Evolutionary conservation across 2,797 vertebrate genomes (phyloP), one percentile per base, ranked within the genome.

Genomic region (Acropternis orthonyx): DNA sequence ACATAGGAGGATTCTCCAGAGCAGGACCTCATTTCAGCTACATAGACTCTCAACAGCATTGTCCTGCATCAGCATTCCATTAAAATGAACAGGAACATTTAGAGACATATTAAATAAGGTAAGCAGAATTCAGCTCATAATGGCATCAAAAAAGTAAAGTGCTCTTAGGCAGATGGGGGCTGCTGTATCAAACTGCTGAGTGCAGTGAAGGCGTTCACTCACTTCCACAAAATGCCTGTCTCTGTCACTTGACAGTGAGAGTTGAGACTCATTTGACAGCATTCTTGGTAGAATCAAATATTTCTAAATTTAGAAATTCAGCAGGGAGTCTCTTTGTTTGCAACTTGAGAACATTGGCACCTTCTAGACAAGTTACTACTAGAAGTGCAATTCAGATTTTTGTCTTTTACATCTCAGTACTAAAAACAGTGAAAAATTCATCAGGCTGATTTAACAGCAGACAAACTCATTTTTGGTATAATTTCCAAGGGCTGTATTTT

Each of bases 261-360:
- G 28, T 83, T 93, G 43, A 88, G 81, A 68, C 61, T 85, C 41
- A 69, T 49, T 89, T 93, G 77, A 84, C 49, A 79, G 58, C 30
- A 41, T 24, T 83, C 82, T 79, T 66, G 41, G 48, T 82, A 74
- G 61, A 93, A 91, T 51, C 30, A 92, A 72, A 43, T 84, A 82
- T 61, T 89, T 62, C 81, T 80, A 83, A 91, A 81, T 80, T 91
- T 79, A 83, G 69, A 91, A 89, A 91, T 91, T 88, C 91, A 93
- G 62, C 49, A 80, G 36, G 78, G 91, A 95, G 88, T 87, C 58
- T 0, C 55, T 83, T 79, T 74, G 44, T 89, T 80, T 89, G 46
- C 69, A 77, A 71, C 41, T 85, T 87, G 46, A 83, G 65, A 95
- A 88, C 36, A 74, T 5, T 6, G 9, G 36, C 72, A 88, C 72